Evolutionary conservation across 2,888 invertebrate genomes (phyloP).

Genomic region (Eupithecia vulgata): DNA sequence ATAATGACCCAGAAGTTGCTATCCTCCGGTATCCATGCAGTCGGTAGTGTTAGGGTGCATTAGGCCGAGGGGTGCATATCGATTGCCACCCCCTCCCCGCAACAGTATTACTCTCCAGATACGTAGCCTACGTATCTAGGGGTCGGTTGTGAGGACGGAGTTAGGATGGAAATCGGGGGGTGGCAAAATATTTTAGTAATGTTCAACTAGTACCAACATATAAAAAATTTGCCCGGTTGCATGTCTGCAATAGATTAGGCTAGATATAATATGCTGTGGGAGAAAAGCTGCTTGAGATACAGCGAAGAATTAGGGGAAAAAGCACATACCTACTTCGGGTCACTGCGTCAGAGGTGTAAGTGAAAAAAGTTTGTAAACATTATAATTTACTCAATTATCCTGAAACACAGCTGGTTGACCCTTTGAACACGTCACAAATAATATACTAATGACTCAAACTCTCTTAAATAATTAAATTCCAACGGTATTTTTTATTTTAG

Average conservation of each 20-base stretch:
- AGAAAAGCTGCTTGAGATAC: not conserved
- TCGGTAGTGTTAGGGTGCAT: constrained; percentile 69
- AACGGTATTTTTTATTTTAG: not conserved
- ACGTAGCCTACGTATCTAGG: constrained; percentile 24
- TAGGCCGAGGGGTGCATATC: constrained; percentile 80
- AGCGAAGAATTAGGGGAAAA: not conserved
- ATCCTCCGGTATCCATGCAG: constrained; percentile 51
- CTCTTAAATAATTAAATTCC: no score
- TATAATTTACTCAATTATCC: no score
- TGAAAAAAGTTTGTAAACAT: not conserved
- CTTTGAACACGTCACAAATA: not conserved
- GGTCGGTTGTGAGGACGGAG: constrained; percentile 19
- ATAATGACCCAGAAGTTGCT: constrained; percentile 47
- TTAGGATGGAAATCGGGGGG: constrained; percentile 1
- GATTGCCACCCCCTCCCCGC: constrained; percentile 68
- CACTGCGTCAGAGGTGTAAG: not conserved
- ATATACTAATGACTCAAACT: not conserved
- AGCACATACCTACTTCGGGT: not conserved
- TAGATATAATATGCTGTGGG: not conserved
- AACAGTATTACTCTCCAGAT: constrained; percentile 64
- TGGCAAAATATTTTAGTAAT: not conserved
- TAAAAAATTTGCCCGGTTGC: not conserved
- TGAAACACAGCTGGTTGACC: not conserved
- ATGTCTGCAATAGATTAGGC: not conserved
- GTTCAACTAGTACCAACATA: not conserved